These are phyloP conservation scores for Chymomyza procnemis DNA, from an alignment of 2,888 invertebrate species.

Conservation along the genomic window DNA sequence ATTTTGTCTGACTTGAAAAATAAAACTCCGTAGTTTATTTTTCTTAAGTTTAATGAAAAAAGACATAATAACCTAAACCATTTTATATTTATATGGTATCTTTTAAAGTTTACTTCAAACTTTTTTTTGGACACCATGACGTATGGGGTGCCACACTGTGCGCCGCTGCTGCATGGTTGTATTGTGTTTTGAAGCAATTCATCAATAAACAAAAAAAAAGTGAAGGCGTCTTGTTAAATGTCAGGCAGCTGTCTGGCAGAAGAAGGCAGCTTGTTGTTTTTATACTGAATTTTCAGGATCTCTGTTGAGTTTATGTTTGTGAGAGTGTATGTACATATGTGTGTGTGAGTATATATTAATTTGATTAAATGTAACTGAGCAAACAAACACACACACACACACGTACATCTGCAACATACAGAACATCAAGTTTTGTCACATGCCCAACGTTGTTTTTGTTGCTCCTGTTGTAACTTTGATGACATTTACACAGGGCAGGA, in stretches of 20 bases:
- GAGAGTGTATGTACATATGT: constrained; percentile 12
- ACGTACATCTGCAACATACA: constrained; percentile 28
- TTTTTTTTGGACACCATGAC: too few relatives aligned
- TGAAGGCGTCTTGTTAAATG: not conserved
- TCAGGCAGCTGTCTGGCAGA: not conserved
- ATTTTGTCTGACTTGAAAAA: too few relatives aligned
- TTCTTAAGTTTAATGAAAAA: too few relatives aligned
- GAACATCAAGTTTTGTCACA: constrained; percentile 11
- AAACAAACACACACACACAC: constrained; percentile 37
- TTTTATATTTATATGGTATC: too few relatives aligned
- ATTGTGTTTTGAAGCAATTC: too few relatives aligned
- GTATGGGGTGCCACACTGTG: too few relatives aligned
- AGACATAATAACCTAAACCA: too few relatives aligned
- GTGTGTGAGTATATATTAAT: constrained; percentile 51
- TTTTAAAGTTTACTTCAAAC: too few relatives aligned
- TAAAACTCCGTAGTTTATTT: too few relatives aligned
- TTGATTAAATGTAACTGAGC: constrained; percentile 64
- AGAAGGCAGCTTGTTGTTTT: constrained; percentile 15
- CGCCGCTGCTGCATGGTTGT: too few relatives aligned
- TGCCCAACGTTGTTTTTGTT: constrained; percentile 15
- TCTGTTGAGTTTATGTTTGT: constrained; percentile 7
- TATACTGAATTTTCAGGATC: not conserved
- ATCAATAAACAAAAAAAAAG: not conserved
- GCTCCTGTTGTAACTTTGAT: constrained; percentile 14
- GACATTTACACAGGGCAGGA: constrained; percentile 30